Evolutionary conservation across 2,113 vertebrate species (phyloP), one percentile per base, ranked within the genome.

Genomic region (Panthera tigris): DNA sequence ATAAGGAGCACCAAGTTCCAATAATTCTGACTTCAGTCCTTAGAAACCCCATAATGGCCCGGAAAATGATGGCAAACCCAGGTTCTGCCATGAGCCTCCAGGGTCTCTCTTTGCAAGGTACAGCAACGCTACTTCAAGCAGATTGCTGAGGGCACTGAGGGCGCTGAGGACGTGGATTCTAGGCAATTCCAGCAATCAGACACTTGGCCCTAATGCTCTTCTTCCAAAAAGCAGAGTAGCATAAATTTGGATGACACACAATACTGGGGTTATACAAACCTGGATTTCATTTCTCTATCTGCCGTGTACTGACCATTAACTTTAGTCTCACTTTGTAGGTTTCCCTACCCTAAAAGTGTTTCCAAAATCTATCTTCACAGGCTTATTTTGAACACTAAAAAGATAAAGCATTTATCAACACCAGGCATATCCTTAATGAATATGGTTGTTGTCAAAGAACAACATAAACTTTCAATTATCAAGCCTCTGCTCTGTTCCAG

Each of bases 11-110:
- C 90, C 12, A 52, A 94, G 18, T 39, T 86, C 80, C 33, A 89
- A 66, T 94, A 89, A 97, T 97, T 95, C 39, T 85, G 80, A 71
- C 31, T 97, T 89, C 36, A 86, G 82, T 61, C 41, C 76, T 31
- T 39, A 36, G 57, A 61, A 95, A 84, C 14, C 55, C 27, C 16
- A n/a, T 85, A 39, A 82, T 16, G 48, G 36, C 87, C 76, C 71
- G 66, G 41, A 85, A 96, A 95, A 57, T 90, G 39, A 74, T 61
- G 76, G 65, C 68, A 95, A 95, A 91, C 18, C 68, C 29, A 50
- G 31, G n/a, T 86, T 48, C 55, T 78, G 23, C 50, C 7, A 2
- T 41, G 66, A 84, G 19, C 14, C 61, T 89, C 39, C 19, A 18
- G 6, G 31, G 66, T 76, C 48, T 91, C 11, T 9, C 65, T 92